A percentile compares a stretch with the other conserved stretches of the same genome.
Evolutionary conservation across 1,140 invertebrate species (phyloP).

Genomic region (Trinorchestia longiramus): DNA sequence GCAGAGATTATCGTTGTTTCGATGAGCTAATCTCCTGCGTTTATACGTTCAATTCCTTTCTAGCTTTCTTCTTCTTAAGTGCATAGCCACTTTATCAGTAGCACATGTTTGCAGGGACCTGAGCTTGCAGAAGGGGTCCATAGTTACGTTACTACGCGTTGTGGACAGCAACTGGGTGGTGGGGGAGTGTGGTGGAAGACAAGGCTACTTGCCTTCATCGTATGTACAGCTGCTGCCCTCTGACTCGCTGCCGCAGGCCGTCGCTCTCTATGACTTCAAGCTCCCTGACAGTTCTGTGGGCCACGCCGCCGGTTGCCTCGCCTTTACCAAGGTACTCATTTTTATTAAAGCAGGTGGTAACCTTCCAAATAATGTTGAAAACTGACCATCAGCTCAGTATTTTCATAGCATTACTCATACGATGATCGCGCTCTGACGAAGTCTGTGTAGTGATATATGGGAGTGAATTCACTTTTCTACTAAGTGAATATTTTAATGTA

Average conservation of each 20-base stretch:
- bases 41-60: no score
- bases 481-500: no score
- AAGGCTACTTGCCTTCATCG: conserved; percentile 17
- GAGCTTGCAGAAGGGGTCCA: conserved; percentile 33
- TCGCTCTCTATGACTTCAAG: conserved; percentile 92
- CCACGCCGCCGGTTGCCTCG: conserved; percentile 79
- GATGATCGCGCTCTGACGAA: no score
- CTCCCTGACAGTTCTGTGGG: conserved; percentile 74
- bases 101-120: background rate
- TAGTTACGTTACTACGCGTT: conserved; percentile 13
- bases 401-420: no score
- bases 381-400: background rate
- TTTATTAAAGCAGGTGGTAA: background rate
- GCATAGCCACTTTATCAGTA: background rate
- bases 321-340: conserved; percentile 84
- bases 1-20: no score
- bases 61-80: no score
- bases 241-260: conserved; percentile 84
- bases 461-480: no score
- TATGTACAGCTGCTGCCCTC: conserved; percentile 73
- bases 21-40: no score
- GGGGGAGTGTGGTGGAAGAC: conserved; percentile 34
- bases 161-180: conserved; percentile 48
- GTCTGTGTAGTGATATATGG: no score
- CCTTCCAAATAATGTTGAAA: background rate